phyloP scores from a whole-genome alignment of 2,113 vertebrate genomes.

The Prolemur simus region DNA sequence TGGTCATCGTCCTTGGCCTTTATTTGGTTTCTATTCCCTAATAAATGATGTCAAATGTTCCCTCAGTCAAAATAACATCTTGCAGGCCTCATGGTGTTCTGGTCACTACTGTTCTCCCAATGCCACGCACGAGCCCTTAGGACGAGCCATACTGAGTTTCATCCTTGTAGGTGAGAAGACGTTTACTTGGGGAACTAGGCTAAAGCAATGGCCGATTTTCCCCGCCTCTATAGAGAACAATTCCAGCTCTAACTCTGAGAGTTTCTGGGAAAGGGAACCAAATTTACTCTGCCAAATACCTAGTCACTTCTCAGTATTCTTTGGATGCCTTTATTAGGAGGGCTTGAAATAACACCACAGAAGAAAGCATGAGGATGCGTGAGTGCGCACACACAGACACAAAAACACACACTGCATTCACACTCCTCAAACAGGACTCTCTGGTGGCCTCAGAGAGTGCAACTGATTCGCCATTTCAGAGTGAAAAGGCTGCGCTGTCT shows the following conservation, averaged over 20 bases:
- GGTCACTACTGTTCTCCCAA: not conserved
- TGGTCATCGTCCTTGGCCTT: slow-evolving; percentile 19
- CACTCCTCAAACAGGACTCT: slow-evolving; percentile 68
- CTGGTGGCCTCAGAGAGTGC: slow-evolving; percentile 80
- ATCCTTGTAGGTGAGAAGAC: not conserved
- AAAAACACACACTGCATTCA: slow-evolving; percentile 46
- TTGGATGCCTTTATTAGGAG: slow-evolving; percentile 46
- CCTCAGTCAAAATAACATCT: slow-evolving; percentile 14
- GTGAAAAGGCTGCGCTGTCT: not conserved
- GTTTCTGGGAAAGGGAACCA: slow-evolving; percentile 40
- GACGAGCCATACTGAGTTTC: not conserved
- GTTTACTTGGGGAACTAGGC: not conserved
- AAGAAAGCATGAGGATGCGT: not conserved
- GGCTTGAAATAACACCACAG: slow-evolving; percentile 51
- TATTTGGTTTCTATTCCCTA: slow-evolving; percentile 52
- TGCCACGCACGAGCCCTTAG: not conserved
- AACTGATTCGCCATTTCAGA: slow-evolving; percentile 50
- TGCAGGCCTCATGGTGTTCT: not conserved
- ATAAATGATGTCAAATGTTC: slow-evolving; percentile 9
- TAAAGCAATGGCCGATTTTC: not conserved
- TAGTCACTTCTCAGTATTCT: slow-evolving; percentile 60
- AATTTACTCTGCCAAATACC: slow-evolving; percentile 45
- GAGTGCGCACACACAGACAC: not conserved
- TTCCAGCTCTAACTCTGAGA: slow-evolving; percentile 58
- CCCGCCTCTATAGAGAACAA: slow-evolving; percentile 5